Base-by-base conservation (phyloP, 1,140 invertebrate genomes). In the Scaptomyza pallida region DNA sequence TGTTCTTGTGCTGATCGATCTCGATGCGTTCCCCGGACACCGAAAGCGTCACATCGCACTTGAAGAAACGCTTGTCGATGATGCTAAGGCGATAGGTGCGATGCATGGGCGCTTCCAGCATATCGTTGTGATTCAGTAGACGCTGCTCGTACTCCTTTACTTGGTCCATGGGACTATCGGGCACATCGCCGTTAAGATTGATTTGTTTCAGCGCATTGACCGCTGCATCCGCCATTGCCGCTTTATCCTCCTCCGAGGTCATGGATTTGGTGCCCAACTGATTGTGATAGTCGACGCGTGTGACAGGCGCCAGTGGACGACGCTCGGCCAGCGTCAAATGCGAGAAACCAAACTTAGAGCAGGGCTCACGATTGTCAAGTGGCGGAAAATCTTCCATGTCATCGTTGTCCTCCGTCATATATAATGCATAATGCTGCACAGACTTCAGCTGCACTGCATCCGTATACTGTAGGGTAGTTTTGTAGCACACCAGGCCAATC, bases 391-490 rank as follows among this genome's bases (percentile, higher is more conserved):
- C 98, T 92, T 94, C 95, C 35, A 98, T 96, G 92, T 98, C 98
- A n/a, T 98, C 98, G 92, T 98, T 97, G 89, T 99, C 98, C 93
- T 99, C 98, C 13, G 96, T 97, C 82, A 99, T 97, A 86, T 97
- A 97, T 40, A 99, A 92, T 43, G 96, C 96, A 92, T 97, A 98
- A 75, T 95, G 93, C 40, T 93, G 92, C 2, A 94, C 93, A 45
- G 93, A 93, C 72, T 93, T 93, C 10, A 94, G 90, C 35, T 91
- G 81, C 72, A 94, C 92, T 33, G 37, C 52, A 60, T 94, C 93
- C 17, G 93, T 93, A 90, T 94, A 92, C 75, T 93, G 92, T 67
- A 93, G 93, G 79, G 93, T 94, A 89, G 95, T 95, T 93, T 96
- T 96, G 88, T 96, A 98, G 91, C 97, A 97, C 76, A 97, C 97